Base-by-base conservation (phyloP, 2,113 vertebrate genomes). In the Pongo pygmaeus region DNA sequence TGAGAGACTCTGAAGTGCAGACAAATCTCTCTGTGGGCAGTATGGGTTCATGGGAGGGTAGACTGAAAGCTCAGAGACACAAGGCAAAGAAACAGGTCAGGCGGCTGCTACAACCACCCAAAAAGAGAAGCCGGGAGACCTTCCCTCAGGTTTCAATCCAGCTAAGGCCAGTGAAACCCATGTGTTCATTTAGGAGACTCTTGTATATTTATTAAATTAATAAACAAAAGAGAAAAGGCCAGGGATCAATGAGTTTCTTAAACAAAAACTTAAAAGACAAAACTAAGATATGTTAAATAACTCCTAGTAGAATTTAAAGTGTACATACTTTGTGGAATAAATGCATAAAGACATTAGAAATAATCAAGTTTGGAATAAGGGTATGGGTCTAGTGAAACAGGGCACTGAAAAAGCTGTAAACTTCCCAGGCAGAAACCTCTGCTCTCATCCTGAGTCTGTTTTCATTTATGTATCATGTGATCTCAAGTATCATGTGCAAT, bases 1-100 rank as follows among this genome's bases (percentile, higher is more conserved):
- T 32, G 55, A 17, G 2, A 11, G 32, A 16, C n/a, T 35, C 11
- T 69, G 11, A 1, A 43, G 9, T 2, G 2, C 3, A 8, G 30
- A 52, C 10, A 20, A 0, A 1, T 48, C 22, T n/a, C 38, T 50
- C 14, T n/a, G 27, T 20, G 30, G 64, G 17, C 3, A 8, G 46
- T 46, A 9, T 1, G 5, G 48, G 2, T 12, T 13, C 32, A 3
- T 20, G 6, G 8, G 38, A 67, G 3, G 5, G 74, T 40, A 40
- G 27, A 72, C 46, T 11, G 0, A 11, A 8, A 59, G 17, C 35
- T 23, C 52, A 93, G 46, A 89, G 50, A 57, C 35, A 83, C 35
- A 23, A 74, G 61, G 67, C 59, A 84, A 52, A 43, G 59, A 64
- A 30, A 61, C 17, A 75, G 38, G 20, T 16, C 50, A 59, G 30